A percentile compares a stretch with the other conserved stretches of the same genome.
Conservation (phyloP, 2,113 vertebrate species). For the Thalassarche chlororhynchos region DNA sequence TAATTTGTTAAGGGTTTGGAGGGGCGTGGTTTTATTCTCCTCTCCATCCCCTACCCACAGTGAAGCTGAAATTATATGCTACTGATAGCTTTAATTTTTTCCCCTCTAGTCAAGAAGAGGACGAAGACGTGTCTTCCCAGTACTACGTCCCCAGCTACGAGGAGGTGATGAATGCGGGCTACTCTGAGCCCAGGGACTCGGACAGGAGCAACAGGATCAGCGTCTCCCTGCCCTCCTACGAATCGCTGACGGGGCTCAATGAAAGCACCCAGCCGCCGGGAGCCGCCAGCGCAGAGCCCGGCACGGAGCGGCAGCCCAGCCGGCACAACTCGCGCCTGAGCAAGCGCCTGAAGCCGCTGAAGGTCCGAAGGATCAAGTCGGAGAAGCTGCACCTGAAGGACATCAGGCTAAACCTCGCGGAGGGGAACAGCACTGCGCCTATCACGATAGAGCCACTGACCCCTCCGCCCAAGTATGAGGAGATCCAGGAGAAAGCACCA, state of each 20-base stretch:
- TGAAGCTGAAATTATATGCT: neutral
- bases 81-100: neutral
- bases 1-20: neutral
- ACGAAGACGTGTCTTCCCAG: slow-evolving; percentile 28
- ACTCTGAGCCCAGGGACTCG: slow-evolving; percentile 34
- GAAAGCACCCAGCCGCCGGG: neutral
- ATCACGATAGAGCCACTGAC: slow-evolving; percentile 91
- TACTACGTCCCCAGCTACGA: slow-evolving; percentile 91
- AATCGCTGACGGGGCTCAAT: slow-evolving; percentile 82
- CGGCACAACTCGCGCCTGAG: slow-evolving; percentile 75
- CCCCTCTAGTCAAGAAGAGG: slow-evolving; percentile 71
- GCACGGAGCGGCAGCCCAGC: neutral
- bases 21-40: neutral
- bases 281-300: fast-evolving
- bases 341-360: slow-evolving; percentile 85
- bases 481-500: slow-evolving; percentile 65
- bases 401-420: slow-evolving; percentile 69
- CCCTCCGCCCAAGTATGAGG: slow-evolving; percentile 91
- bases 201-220: slow-evolving; percentile 76
- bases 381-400: slow-evolving; percentile 90
- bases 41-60: neutral
- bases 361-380: slow-evolving; percentile 91
- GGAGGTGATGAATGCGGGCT: slow-evolving; percentile 85
- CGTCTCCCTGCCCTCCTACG: slow-evolving; percentile 90
- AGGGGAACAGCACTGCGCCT: slow-evolving; percentile 47